Percentiles rank a stretch among this genome's conserved stretches.
phyloP scores from a whole-genome alignment of 2,797 vertebrate species.

The Enteromius treurensis region DNA sequence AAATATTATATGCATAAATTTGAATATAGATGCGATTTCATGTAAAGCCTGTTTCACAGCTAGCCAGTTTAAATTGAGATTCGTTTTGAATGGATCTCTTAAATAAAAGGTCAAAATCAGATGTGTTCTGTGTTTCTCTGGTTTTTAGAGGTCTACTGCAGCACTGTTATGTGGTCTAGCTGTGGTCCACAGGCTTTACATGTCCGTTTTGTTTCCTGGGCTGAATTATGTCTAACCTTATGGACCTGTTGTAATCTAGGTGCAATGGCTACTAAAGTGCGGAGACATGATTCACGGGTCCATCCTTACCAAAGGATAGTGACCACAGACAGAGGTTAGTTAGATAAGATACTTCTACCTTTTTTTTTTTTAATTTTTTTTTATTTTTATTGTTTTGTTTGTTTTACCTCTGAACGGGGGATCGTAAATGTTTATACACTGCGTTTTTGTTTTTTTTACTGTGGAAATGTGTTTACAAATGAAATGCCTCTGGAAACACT shows the following conservation, averaged over 20 bases:
- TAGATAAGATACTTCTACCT: slow-evolving; percentile 80
- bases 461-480: slow-evolving; percentile 35
- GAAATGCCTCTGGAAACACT: slow-evolving; percentile 16
- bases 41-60: slow-evolving; percentile 71
- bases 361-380: slow-evolving; percentile 36
- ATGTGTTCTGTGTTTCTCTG: slow-evolving; percentile 4
- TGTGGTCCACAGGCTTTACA: slow-evolving; percentile 38
- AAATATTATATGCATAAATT: slow-evolving; percentile 68
- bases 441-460: background rate
- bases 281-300: slow-evolving; percentile 99
- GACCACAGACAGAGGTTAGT: slow-evolving; percentile 99
- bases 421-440: background rate
- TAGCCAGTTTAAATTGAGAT: slow-evolving; percentile 63
- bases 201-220: slow-evolving; percentile 71
- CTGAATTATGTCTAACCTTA: slow-evolving; percentile 95
- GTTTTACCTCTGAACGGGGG: slow-evolving; percentile 49
- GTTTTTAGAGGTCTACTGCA: no score
- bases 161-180: background rate
- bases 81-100: background rate
- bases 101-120: slow-evolving; percentile 10
- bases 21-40: slow-evolving; percentile 27
- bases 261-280: slow-evolving; percentile 99
- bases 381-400: slow-evolving; percentile 62
- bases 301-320: slow-evolving; percentile 99
- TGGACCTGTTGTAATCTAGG: slow-evolving; percentile 98